Conservation (phyloP, 2,113 vertebrate species). For the Collichthys lucidus region DNA sequence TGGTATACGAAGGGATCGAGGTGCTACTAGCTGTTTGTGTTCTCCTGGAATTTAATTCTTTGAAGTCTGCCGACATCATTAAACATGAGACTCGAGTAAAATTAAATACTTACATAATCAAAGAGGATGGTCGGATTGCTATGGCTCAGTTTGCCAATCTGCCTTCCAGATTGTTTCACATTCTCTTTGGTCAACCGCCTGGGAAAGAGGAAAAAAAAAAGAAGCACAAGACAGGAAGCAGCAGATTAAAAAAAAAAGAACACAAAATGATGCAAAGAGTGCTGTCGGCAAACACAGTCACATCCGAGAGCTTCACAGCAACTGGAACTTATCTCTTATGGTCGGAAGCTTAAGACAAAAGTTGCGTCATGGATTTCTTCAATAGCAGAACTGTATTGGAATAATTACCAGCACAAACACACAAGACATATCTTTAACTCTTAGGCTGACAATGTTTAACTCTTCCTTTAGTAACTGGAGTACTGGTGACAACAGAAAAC, state of each 20-base stretch:
- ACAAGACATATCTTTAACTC: not conserved
- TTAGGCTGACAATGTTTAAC: not conserved
- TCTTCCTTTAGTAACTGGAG: not conserved
- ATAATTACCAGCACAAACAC: constrained; percentile 22
- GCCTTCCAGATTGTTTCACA: constrained; percentile 98
- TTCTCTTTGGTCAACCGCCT: constrained; percentile 99
- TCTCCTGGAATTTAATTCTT: not conserved
- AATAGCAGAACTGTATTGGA: not conserved
- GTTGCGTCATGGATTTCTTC: not conserved
- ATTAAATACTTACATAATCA: constrained; percentile 92
- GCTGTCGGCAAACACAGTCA: constrained; percentile 27
- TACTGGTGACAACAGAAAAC: not conserved
- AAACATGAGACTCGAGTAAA: not conserved
- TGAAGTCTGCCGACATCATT: not conserved
- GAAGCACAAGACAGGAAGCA: constrained; percentile 13
- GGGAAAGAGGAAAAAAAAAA: not conserved
- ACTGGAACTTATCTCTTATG: constrained; percentile 6
- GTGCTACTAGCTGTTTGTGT: not conserved
- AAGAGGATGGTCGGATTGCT: constrained; percentile 99
- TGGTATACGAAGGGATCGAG: not conserved
- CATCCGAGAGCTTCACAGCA: constrained; percentile 15
- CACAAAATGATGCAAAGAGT: constrained; percentile 7
- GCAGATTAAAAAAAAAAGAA: constrained; percentile 32
- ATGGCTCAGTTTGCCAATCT: constrained; percentile 99
- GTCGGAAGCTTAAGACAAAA: constrained; percentile 27